Conservation (phyloP, 2,797 vertebrate genomes). For the Clarias fuscus region DNA sequence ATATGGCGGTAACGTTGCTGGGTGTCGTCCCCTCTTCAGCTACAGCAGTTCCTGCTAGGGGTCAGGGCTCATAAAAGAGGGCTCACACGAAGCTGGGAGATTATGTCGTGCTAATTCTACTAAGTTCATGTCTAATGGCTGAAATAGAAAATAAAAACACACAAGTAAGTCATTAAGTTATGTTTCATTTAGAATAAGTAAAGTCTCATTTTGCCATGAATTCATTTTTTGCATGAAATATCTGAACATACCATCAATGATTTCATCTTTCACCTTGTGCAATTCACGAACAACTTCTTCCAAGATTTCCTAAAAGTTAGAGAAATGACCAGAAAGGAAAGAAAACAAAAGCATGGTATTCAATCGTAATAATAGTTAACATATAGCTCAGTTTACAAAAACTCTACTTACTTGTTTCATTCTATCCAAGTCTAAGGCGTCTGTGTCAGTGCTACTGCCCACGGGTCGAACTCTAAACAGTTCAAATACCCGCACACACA, state of each 20-base stretch:
- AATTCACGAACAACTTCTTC: constrained; percentile 98
- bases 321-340: neutral
- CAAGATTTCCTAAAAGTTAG: constrained; percentile 88
- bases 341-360: neutral
- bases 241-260: constrained; percentile 88
- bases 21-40: constrained; percentile 66
- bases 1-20: constrained; percentile 68
- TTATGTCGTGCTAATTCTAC: constrained; percentile 96
- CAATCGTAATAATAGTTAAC: neutral
- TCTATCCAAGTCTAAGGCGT: constrained; percentile 92
- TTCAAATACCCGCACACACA: neutral
- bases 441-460: constrained; percentile 85
- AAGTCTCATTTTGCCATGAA: neutral
- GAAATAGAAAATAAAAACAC: constrained; percentile 43
- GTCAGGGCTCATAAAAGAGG: constrained; percentile 61
- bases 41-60: constrained; percentile 71
- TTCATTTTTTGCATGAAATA: neutral
- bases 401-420: constrained; percentile 90
- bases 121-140: constrained; percentile 99
- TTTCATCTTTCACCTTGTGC: constrained; percentile 99
- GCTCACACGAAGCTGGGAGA: constrained; percentile 65
- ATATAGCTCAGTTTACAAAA: neutral
- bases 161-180: neutral
- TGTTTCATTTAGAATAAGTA: constrained; percentile 1
- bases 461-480: constrained; percentile 85